Base-by-base conservation (phyloP, 2,888 invertebrate genomes). In the Heliothis peltigera region DNA sequence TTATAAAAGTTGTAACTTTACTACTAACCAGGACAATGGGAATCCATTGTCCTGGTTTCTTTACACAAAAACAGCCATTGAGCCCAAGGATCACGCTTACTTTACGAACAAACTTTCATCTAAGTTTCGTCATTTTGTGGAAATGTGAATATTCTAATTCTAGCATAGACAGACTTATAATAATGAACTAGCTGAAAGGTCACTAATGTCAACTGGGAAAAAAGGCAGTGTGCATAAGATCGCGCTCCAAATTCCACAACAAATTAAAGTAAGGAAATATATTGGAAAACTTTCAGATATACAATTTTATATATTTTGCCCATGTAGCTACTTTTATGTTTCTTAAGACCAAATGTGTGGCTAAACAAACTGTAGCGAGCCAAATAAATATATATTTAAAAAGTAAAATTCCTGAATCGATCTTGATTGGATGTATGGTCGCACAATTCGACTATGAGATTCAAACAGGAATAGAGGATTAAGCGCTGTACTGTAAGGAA, bases 391-490 rank as follows among this genome's bases (percentile, higher is more conserved):
- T n/a, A n/a, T n/a, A n/a, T n/a, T n/a, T n/a, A n/a, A n/a, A n/a
- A n/a, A n/a, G n/a, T n/a, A n/a, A n/a, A 22, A 47, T 64, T 44
- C 39, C 25, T 18, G 17, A 39, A 19, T 19, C 21, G 44, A 42
- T 22, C 17, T 44, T 69, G 22, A 18, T 28, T n/a, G n/a, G 22
- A 42, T 21, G 43, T 10, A 17, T n/a, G 43, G 18, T 53, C 8
- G 57, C 17, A n/a, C 32, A 48, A 52, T 21, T 64, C 22, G 28
- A 48, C 18, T 57, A 70, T 70, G 53, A 21, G 52, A 60, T 60
- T 60, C 25, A 18, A 60, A 64, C n/a, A 49, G 46, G 2, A 48
- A 60, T 48, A 5, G 7, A 28, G 21, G 52, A 57, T 22, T 57
- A 32, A 49, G 35, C 46, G 21, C 28, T 32, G 4, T 42, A 12